A percentile compares a stretch with the other conserved stretches of the same genome.
phyloP scores from a whole-genome alignment of 37 sponge, comb jelly and placozoan species.

The Hormiphora californensis region DNA sequence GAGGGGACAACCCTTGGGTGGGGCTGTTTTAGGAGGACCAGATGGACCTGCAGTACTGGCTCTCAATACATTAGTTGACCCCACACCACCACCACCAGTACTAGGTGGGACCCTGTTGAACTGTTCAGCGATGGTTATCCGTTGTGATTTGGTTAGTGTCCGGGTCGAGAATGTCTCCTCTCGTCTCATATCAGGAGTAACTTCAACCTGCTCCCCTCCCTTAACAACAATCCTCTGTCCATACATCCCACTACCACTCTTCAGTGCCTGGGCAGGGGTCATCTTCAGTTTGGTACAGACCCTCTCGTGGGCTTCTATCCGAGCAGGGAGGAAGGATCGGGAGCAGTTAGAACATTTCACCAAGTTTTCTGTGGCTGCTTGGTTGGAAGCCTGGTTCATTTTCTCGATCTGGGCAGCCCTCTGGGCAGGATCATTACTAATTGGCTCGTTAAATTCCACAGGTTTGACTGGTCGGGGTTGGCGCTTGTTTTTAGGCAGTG shows the following conservation, averaged over 20 bases:
- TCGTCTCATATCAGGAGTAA: background rate
- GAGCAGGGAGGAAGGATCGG: slow-evolving; percentile 64
- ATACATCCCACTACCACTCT: background rate
- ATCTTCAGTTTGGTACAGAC: slow-evolving; percentile 59
- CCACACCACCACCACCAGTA: background rate
- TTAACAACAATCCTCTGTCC: slow-evolving; percentile 19
- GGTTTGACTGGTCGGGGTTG: slow-evolving; percentile 62
- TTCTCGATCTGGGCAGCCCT: slow-evolving; percentile 41
- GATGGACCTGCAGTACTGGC: too few relatives aligned
- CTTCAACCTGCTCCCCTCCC: slow-evolving; percentile 35
- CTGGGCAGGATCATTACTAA: background rate
- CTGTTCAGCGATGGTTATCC: too few relatives aligned
- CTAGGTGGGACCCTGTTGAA: background rate
- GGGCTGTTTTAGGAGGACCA: too few relatives aligned
- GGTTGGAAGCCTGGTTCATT: slow-evolving; percentile 51
- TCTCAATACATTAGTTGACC: background rate
- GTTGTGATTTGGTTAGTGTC: too few relatives aligned
- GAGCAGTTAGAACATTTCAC: slow-evolving; percentile 68
- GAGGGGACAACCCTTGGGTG: background rate
- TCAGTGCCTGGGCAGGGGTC: background rate
- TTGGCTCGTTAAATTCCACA: slow-evolving; percentile 36
- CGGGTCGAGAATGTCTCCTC: slow-evolving; percentile 21
- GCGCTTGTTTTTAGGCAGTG: slow-evolving; percentile 56
- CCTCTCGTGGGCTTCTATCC: slow-evolving; percentile 60
- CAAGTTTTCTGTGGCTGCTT: slow-evolving; percentile 58